Conservation (phyloP, 2,888 invertebrate genomes). For the Suillia variegata region DNA sequence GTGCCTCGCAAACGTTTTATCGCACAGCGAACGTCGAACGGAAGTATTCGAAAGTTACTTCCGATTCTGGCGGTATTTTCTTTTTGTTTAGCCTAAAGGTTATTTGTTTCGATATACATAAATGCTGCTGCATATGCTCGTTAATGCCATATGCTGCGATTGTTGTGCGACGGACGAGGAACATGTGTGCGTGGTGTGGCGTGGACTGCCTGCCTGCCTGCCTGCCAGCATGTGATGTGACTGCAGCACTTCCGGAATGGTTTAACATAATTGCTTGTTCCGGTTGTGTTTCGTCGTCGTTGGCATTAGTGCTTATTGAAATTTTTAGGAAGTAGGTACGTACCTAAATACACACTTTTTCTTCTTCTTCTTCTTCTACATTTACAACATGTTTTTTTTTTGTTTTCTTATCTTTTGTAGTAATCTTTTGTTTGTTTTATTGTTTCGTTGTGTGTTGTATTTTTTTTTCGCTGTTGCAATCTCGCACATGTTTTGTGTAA, state of each 20-base stretch:
- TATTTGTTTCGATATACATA: neutral
- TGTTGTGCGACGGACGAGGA: too few species aligned
- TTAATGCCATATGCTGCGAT: too few species aligned
- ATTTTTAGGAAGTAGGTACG: neutral
- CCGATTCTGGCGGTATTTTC: neutral
- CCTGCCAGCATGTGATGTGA: neutral
- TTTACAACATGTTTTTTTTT: too few species aligned
- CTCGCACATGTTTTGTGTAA: too few species aligned
- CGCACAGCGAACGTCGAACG: too few species aligned
- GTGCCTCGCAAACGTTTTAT: too few species aligned
- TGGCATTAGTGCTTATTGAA: too few species aligned
- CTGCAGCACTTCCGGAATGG: neutral
- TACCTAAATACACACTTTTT: too few species aligned
- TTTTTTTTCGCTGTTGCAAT: neutral
- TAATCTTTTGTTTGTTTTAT: neutral
- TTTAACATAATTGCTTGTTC: slow-evolving; percentile 1
- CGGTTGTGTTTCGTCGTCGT: too few species aligned
- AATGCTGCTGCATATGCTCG: neutral
- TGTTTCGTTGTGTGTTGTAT: neutral
- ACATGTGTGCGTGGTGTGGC: neutral
- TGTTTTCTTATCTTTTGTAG: neutral
- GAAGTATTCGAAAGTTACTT: neutral
- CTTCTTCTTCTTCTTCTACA: too few species aligned
- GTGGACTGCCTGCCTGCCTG: neutral
- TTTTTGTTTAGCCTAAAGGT: neutral